phyloP scores from a whole-genome alignment of 2,888 invertebrate species.

The Tipula vernalis region DNA sequence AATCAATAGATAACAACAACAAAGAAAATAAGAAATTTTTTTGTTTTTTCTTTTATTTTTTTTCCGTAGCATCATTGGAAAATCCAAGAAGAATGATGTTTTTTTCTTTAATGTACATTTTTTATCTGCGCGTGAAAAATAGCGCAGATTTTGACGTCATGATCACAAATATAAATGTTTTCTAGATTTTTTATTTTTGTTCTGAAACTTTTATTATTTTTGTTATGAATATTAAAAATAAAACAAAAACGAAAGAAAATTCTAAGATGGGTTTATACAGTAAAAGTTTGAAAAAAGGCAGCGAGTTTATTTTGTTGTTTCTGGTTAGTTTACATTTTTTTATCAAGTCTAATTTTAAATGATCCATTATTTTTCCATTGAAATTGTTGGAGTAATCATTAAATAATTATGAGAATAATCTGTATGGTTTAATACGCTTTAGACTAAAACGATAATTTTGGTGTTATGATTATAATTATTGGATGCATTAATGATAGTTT shows the following conservation, averaged over 20 bases:
- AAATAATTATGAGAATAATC: not conserved
- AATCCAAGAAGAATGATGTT: not conserved
- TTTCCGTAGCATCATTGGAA: not conserved
- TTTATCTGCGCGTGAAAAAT: not conserved
- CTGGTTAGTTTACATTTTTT: not conserved
- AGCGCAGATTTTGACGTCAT: not conserved
- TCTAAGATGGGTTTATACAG: not conserved
- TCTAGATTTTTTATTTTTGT: not conserved
- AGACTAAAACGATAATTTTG: not conserved
- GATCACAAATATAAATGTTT: not conserved
- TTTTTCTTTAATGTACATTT: not conserved
- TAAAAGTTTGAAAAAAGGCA: not conserved
- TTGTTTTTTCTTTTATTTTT: not conserved
- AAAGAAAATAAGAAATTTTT: not conserved
- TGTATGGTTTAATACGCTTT: not conserved
- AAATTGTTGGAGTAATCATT: not conserved
- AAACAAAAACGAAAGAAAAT: not conserved
- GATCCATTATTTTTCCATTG: not conserved
- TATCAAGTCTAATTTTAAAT: not conserved
- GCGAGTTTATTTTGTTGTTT: not conserved
- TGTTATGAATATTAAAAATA: not conserved
- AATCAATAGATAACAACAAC: not conserved
- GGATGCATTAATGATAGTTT: too few species aligned
- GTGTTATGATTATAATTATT: not conserved
- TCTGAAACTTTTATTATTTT: not conserved